Base-by-base conservation (phyloP, 2,113 vertebrate genomes). In the Callipepla squamata region DNA sequence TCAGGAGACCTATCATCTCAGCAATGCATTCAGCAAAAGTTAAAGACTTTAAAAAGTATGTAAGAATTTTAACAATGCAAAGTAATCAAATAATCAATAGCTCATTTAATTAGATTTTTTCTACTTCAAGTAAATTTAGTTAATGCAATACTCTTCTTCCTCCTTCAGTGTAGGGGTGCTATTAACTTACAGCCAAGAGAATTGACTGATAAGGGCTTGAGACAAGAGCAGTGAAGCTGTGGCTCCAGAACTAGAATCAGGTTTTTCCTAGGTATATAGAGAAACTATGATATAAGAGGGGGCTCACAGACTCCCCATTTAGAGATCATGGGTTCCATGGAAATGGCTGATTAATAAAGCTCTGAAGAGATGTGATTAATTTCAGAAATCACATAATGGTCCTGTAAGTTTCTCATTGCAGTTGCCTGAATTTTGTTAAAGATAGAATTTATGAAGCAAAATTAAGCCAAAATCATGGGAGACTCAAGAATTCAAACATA, bases 71-170 rank as follows among this genome's bases (percentile, higher is more conserved):
- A 86, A 72, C 72, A 86, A 68, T 59, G 68, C 44, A 68, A 92
- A 86, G 26, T 72, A 80, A 94, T 85, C 87, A 81, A 55, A 57
- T 78, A 81, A 92, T 95, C 86, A 86, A 68, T 86, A 72, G 13
- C 22, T 90, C 28, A 55, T 82, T 76, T 90, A 88, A 90, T 88
- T 79, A 92, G 7, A n/a, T 80, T 80, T 80, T 88, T 58, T 19
- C 12, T 90, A 79, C 85, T 76, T 91, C 36, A 72, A 72, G 22
- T 67, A 85, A 91, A 92, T 84, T 77, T 94, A 94, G 91, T 85
- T 85, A 88, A 85, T 72, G 11, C 9, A 72, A 48, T 67, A 12
- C 5, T 85, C 2, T 72, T 44, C 47, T 75, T 82, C n/a, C 30
- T 91, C 59, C 28, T 72, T 58, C 19, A 15, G 5, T 74, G 21